Percentiles rank a stretch among this genome's conserved stretches.
phyloP scores from a whole-genome alignment of 1,140 invertebrate genomes.

The Pseudomyrmex flavicornis region DNA sequence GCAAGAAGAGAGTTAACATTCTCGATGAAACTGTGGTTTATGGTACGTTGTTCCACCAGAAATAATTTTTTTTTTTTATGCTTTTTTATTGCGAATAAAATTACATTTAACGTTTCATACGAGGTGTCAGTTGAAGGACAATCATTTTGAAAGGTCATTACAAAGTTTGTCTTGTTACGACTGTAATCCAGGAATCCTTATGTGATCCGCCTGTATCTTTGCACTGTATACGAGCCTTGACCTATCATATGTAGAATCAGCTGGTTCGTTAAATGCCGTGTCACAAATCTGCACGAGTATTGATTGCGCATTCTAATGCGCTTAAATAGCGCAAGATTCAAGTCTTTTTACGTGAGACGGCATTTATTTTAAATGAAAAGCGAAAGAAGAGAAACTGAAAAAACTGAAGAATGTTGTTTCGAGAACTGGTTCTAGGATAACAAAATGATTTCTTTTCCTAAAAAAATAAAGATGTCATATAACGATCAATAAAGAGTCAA shows the following conservation, averaged over 20 bases:
- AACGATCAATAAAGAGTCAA: no score
- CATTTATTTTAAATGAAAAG: neutral
- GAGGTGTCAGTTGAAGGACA: neutral
- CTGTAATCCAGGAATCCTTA: conserved; percentile 75
- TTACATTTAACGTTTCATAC: no score
- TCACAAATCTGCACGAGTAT: conserved; percentile 62
- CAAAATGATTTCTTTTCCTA: no score
- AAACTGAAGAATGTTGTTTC: no score
- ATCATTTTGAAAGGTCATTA: neutral
- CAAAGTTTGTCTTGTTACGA: neutral
- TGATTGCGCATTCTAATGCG: conserved; percentile 42
- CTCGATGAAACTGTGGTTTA: conserved; percentile 88
- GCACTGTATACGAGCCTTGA: conserved; percentile 72
- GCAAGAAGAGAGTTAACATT: conserved; percentile 88
- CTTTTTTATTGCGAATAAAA: no score
- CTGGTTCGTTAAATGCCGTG: conserved; percentile 52
- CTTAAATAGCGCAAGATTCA: conserved; percentile 13
- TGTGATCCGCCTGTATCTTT: conserved; percentile 60
- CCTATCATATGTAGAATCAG: conserved; percentile 66
- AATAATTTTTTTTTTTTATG: neutral
- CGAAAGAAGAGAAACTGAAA: no score
- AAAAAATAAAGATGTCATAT: no score
- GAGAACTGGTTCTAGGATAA: no score
- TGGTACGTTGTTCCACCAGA: conserved; percentile 81
- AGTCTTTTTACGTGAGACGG: neutral